Evolutionary conservation across 2,113 vertebrate species (phyloP).

Genomic region (Melanerpes formicivorus): DNA sequence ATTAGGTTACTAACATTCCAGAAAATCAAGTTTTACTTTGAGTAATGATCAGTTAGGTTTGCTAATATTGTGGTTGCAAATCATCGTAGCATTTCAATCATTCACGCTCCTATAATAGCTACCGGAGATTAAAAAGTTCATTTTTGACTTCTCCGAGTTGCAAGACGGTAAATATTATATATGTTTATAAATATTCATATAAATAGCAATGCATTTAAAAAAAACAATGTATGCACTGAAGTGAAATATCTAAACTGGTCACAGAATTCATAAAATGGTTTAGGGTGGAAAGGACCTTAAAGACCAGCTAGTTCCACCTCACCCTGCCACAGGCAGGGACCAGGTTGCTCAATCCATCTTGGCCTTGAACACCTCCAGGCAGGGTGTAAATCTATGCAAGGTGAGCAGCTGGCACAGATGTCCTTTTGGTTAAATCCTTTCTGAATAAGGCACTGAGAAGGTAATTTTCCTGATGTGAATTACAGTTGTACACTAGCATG

Average conservation of each 20-base stretch:
- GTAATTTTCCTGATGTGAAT: not conserved
- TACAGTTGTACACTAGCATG: not conserved
- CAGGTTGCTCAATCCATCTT: too few species aligned
- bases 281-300: too few species aligned
- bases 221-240: not conserved
- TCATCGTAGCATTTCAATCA: not conserved
- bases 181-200: not conserved
- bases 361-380: too few species aligned
- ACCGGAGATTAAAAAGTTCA: not conserved
- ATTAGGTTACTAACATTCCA: not conserved
- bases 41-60: not conserved
- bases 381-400: not conserved
- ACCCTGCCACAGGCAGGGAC: too few species aligned
- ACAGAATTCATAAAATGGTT: too few species aligned
- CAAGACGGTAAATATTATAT: not conserved
- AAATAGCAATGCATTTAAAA: not conserved
- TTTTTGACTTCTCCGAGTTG: not conserved
- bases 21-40: slow-evolving; percentile 38
- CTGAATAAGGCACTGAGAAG: not conserved
- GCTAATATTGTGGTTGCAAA: not conserved
- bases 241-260: not conserved
- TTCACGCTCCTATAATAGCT: not conserved
- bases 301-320: too few species aligned
- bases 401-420: not conserved
- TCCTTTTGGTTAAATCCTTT: not conserved